Conservation (phyloP, 2,888 invertebrate species). For the Ennomos erosarius region DNA sequence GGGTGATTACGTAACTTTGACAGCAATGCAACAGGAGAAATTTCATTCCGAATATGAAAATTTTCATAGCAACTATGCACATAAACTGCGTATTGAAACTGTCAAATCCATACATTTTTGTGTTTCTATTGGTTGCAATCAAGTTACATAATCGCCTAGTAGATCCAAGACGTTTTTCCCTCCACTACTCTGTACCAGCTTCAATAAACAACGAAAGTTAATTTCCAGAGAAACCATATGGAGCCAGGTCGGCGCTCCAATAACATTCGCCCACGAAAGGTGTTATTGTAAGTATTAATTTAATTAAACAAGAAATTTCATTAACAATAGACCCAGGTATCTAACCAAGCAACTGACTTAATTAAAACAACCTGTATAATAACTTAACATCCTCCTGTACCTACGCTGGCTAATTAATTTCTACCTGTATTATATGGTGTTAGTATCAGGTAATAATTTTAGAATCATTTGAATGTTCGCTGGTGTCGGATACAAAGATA, state of each 20-base stretch:
- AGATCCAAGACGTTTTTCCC: constrained; percentile 15
- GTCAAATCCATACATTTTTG: too few species aligned
- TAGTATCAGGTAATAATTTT: too few species aligned
- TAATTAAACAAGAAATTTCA: constrained; percentile 44
- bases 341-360: constrained; percentile 22
- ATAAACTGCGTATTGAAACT: too few species aligned
- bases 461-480: too few species aligned
- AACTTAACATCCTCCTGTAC: neutral
- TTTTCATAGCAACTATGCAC: too few species aligned
- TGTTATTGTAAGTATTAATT: constrained; percentile 49
- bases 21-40: too few species aligned
- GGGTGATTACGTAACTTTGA: too few species aligned
- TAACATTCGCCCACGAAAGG: constrained; percentile 45
- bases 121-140: too few species aligned
- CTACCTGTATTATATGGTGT: neutral
- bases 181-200: constrained; percentile 22
- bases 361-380: constrained; percentile 16
- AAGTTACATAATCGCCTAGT: too few species aligned
- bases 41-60: too few species aligned
- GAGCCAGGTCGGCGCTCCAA: constrained; percentile 44
- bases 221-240: constrained; percentile 51
- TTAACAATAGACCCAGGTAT: constrained; percentile 28
- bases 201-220: constrained; percentile 52
- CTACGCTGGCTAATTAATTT: constrained; percentile 4
- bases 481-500: too few species aligned